Evolutionary conservation across 2,113 vertebrate genomes (phyloP).

Genomic region (Antechinus flavipes): DNA sequence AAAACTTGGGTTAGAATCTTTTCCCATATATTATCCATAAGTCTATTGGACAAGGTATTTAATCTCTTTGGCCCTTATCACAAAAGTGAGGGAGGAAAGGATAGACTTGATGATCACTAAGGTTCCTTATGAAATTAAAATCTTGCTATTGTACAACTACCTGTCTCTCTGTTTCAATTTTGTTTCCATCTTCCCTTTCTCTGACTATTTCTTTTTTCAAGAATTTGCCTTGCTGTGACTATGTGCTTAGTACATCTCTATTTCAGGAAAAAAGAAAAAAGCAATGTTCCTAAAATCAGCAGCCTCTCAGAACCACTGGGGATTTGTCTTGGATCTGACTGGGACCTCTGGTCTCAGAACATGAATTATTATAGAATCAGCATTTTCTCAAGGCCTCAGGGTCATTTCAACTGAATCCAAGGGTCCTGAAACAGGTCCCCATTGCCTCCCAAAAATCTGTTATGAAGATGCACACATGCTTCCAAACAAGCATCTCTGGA

Average conservation of each 20-base stretch:
- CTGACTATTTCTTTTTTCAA: neutral
- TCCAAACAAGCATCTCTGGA: slow-evolving; percentile 69
- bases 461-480: slow-evolving; percentile 24
- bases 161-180: neutral
- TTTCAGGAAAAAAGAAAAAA: slow-evolving; percentile 13
- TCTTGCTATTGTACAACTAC: neutral
- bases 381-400: slow-evolving; percentile 67
- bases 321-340: slow-evolving; percentile 60
- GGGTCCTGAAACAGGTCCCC: slow-evolving; percentile 16
- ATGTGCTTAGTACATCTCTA: neutral
- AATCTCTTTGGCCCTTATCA: neutral
- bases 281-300: slow-evolving; percentile 23
- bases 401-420: slow-evolving; percentile 63
- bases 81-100: neutral
- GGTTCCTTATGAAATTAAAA: neutral
- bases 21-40: neutral
- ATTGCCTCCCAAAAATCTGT: slow-evolving; percentile 59
- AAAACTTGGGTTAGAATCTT: neutral
- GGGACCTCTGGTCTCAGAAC: slow-evolving; percentile 46
- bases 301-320: slow-evolving; percentile 47
- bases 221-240: slow-evolving; percentile 1
- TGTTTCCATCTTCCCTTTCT: neutral
- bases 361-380: slow-evolving; percentile 56
- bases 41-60: neutral
- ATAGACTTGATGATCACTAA: neutral